phyloP scores from a whole-genome alignment of 2,113 vertebrate species.

The Excalfactoria chinensis region DNA sequence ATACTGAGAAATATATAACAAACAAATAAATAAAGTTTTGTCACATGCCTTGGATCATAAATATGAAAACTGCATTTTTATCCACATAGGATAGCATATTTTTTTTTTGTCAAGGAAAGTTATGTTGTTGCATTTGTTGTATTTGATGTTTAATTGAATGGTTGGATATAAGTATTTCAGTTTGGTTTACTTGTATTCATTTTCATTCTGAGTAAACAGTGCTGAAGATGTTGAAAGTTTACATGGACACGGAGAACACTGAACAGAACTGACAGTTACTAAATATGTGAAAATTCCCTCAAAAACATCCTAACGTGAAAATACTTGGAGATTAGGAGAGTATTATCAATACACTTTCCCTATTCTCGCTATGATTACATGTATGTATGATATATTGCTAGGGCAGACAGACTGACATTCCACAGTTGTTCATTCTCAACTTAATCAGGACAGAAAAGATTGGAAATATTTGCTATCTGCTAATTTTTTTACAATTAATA shows the following conservation, averaged over 20 bases:
- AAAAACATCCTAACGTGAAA: neutral
- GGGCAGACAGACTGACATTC: neutral
- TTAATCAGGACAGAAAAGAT: neutral
- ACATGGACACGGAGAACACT: neutral
- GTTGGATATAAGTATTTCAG: neutral
- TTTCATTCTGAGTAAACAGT: neutral
- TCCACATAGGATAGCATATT: accelerated
- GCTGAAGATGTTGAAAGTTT: neutral
- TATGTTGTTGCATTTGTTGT: neutral
- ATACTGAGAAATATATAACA: neutral
- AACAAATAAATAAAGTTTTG: neutral
- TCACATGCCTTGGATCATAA: neutral
- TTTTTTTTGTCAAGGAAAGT: neutral
- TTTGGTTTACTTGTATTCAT: neutral
- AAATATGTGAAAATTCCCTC: neutral
- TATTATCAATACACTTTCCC: neutral
- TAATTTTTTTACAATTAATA: neutral
- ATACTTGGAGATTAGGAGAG: neutral
- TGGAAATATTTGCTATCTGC: neutral
- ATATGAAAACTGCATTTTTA: neutral
- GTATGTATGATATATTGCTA: neutral
- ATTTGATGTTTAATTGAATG: neutral
- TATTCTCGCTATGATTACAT: neutral
- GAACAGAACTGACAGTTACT: neutral
- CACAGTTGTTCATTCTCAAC: neutral